Base-by-base conservation (phyloP, 92 coral and sea anemone genomes). In the Porites cylindrica region DNA sequence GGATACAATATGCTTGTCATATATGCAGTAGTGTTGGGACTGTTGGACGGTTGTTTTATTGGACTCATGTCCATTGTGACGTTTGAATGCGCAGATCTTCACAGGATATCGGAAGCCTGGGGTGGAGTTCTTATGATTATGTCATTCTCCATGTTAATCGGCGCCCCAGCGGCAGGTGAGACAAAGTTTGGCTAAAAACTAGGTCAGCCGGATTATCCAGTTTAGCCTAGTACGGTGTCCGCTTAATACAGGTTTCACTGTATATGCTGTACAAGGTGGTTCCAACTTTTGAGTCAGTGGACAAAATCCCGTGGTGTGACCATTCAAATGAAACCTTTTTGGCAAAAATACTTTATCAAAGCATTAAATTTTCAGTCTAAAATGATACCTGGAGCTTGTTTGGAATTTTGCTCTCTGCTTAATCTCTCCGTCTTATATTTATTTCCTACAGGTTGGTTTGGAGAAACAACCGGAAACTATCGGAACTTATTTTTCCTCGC, bases 21-120 rank as follows among this genome's bases (percentile, higher is more conserved):
- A 53, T 97, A 97, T 73, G 94, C 89, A n/a, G 86, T 91, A 7
- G 75, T 92, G 19, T 82, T 95, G 24, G 99, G 99, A 4, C n/a
- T 97, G 51, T 77, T 95, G 66, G 99, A 97, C 77, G 99, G 99
- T 6, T 97, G 96, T 63, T 93, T 93, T 43, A 95, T 95, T 50
- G 99, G 99, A 8, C 92, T 97, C 16, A 97, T 97, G 99, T 97
- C 99, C 1, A 95, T 97, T 78, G 98, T 97, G 72, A 93, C 99
- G 43, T 95, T 97, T 72, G 94, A 95, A 77, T 95, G 99, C 29
- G 51, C 95, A 50, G 98, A 93, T 50, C 90, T 77, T 70, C 90
- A 95, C 65, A 80, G 78, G 85, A 95, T 95, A 88, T 95, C 99
- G 6, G 94, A 91, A 23, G 96, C 98, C 75, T 97, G 99, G 99